Base-by-base conservation (phyloP, 2,113 vertebrate genomes). In the Arizona elegans region DNA sequence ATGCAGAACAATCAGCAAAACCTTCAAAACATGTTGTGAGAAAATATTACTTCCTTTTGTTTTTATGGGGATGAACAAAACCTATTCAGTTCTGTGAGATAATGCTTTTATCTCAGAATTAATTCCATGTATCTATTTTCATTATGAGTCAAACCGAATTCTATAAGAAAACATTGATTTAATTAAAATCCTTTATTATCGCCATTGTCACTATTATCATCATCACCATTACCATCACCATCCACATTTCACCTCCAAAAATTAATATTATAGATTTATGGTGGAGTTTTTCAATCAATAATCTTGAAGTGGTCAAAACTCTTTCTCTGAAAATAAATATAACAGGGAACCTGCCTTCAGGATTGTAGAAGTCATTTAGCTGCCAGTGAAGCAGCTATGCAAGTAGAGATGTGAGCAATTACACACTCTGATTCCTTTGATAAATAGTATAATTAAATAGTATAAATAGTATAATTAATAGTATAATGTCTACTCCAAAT, bases 111-210 rank as follows among this genome's bases (percentile, higher is more conserved):
- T 96, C 92, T 96, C 87, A 52, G 91, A 95, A 87, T 81, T 19
- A 50, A 92, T 93, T 96, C 94, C 87, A 89, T 53, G 33, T 1
- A 26, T 96, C 96, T 98, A 85, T 96, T 94, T 97, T 97, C 96
- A 96, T 96, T 54, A 50, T 91, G 86, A 96, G 95, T 97, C 97
- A 97, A 94, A 95, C 52, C 92, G 96, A 98, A 96, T 92, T 93
- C 10, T 95, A 86, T 26, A 91, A 92, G 38, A 81, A 95, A 89
- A 95, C 95, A 94, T 91, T 47, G 0, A 52, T 94, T 91, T 59
- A 65, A 89, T 15, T 15, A 94, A 96, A 38, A 81, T 19, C 33
- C 70, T 38, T 81, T 38, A 81, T 81, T 38, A 81, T 38, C 0
- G 2, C 19, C n/a, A 81, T 38, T 1, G 2, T 81, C 15, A 33